A percentile compares a stretch with the other conserved stretches of the same genome.
These are phyloP conservation scores for Hiodon tergisus DNA, from an alignment of 2,113 vertebrate genomes.

Conservation along the genomic window DNA sequence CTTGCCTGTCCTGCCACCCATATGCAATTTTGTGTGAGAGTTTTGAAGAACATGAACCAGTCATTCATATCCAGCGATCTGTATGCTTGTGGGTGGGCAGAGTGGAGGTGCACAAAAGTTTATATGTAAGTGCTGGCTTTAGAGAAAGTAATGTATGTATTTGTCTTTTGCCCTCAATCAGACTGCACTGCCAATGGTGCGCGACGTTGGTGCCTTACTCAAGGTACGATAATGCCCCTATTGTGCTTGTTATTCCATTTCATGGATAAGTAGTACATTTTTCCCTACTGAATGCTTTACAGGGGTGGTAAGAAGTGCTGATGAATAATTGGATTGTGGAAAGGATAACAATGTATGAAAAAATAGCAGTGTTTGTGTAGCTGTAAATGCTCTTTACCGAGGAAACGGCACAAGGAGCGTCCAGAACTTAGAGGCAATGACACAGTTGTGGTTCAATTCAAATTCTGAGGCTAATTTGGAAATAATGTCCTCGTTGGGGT, in stretches of 20 bases:
- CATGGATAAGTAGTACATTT: background rate
- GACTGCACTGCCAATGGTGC: conserved; percentile 89
- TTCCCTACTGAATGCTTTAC: no score
- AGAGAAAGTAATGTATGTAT: conserved; percentile 2
- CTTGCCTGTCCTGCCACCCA: background rate
- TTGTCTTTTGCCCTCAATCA: conserved; percentile 40
- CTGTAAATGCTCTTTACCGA: background rate
- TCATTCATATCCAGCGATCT: background rate
- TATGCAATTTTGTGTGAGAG: background rate
- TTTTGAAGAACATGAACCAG: background rate
- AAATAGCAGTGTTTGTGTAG: background rate
- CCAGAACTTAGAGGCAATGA: no score
- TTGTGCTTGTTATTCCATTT: background rate
- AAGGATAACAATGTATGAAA: no score
- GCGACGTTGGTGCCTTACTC: conserved; percentile 79
- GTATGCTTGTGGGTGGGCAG: background rate
- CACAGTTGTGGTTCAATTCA: no score
- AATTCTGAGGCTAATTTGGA: no score
- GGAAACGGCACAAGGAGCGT: no score
- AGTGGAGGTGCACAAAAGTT: background rate
- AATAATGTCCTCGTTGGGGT: no score
- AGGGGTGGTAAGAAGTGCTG: no score
- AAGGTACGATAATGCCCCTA: conserved; percentile 69
- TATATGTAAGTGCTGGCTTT: background rate
- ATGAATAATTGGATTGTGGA: no score